Evolutionary conservation across 2,888 invertebrate species (phyloP), one percentile per base, ranked within the genome.

Genomic region (Eremobia ochroleuca): DNA sequence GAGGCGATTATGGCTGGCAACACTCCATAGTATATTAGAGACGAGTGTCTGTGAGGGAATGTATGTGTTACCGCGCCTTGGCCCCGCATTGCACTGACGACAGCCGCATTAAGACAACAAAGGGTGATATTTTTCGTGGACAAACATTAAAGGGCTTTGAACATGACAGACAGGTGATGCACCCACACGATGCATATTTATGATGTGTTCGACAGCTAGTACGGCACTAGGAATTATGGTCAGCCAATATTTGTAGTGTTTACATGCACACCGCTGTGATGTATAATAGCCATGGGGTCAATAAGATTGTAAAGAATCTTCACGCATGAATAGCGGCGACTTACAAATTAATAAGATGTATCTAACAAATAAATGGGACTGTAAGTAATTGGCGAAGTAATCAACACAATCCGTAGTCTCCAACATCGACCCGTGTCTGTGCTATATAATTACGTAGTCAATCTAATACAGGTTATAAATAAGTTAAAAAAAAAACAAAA

Each of bases 121-220:
- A 94, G 94, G 92, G 92, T 94, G 94, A 94, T 94, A 96, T 96
- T 95, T 96, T 95, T 95, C 95, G 93, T 94, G 89, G 92, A 93
- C 95, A 96, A 95, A 96, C 92, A 96, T 92, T 90, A 93, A 92
- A 92, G 91, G 92, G 92, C 92, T 94, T 93, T 92, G 92, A 94
- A 92, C 93, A 95, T 91, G 94, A 94, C 91, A 91, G 87, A 87
- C 93, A 94, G 94, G 93, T 94, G 94, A 94, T 93, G 93, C 92
- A 92, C 92, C 93, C 92, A 92, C 93, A 90, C 92, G 92, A 94
- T 96, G 94, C 96, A 96, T 96, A 97, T 97, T 96, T 95, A 96
- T 96, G 94, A 94, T 91, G 91, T 93, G 94, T 96, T 93, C 94
- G 93, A 95, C 95, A 94, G 91, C 93, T 92, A 93, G 93, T 91